phyloP scores from a whole-genome alignment of 2,888 invertebrate genomes.

The Carterocephalus palaemon region DNA sequence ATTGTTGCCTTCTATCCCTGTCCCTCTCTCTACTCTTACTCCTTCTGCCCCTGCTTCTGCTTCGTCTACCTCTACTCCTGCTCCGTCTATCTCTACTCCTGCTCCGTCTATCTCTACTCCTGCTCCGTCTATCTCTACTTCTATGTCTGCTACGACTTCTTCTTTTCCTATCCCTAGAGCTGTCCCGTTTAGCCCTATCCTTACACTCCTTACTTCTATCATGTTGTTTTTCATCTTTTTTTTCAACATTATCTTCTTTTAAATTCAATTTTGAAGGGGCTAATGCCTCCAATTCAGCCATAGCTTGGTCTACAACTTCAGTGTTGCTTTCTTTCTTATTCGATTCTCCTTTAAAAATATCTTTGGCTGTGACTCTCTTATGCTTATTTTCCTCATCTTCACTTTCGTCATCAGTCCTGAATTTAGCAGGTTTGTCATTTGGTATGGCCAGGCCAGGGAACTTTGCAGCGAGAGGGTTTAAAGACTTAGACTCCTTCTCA shows the following conservation, averaged over 20 bases:
- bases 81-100: constrained; percentile 42
- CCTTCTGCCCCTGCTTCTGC: constrained; percentile 39
- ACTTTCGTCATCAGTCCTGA: constrained; percentile 61
- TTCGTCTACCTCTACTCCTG: constrained; percentile 36
- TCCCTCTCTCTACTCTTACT: constrained; percentile 40
- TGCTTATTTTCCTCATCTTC: constrained; percentile 54
- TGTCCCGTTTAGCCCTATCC: constrained; percentile 45
- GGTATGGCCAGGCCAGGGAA: constrained; percentile 91
- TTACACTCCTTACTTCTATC: constrained; percentile 48
- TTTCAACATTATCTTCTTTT: constrained; percentile 38
- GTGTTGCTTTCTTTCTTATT: constrained; percentile 45
- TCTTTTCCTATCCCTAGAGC: constrained; percentile 46
- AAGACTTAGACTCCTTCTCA: constrained; percentile 42
- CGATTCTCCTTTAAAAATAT: constrained; percentile 64
- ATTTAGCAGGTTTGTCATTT: constrained; percentile 80
- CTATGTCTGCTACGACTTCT: constrained; percentile 39
- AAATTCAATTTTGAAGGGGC: constrained; percentile 81
- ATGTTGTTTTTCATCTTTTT: constrained; percentile 43
- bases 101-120: constrained; percentile 42
- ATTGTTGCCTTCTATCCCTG: constrained; percentile 39
- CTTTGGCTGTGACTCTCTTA: constrained; percentile 61
- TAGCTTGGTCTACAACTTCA: constrained; percentile 86
- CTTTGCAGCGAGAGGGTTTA: constrained; percentile 81
- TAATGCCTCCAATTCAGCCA: constrained; percentile 91
- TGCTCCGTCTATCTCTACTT: constrained; percentile 46